A percentile compares a stretch with the other conserved stretches of the same genome.
Conservation (phyloP, 2,797 vertebrate species). For the Danio kyathit region DNA sequence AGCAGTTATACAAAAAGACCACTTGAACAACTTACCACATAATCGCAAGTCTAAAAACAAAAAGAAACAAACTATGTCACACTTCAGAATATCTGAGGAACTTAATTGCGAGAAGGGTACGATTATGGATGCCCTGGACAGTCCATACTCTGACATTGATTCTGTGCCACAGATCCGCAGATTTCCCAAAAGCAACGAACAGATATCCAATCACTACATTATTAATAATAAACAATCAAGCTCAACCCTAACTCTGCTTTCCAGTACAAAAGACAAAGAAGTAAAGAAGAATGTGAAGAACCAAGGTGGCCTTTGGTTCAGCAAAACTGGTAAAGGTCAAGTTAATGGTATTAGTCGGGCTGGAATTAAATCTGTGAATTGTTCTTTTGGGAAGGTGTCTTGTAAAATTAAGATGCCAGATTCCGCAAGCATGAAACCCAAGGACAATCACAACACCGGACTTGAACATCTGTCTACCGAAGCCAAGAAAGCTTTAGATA, state of each 20-base stretch:
- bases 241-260: slow-evolving; percentile 54
- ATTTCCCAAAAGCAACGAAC: slow-evolving; percentile 80
- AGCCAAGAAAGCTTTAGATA: slow-evolving; percentile 54
- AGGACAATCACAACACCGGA: slow-evolving; percentile 44
- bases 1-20: slow-evolving; percentile 64
- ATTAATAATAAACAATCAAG: slow-evolving; percentile 52
- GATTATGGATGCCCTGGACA: slow-evolving; percentile 42
- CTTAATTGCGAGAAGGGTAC: slow-evolving; percentile 62
- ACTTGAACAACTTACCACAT: slow-evolving; percentile 67
- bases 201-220: slow-evolving; percentile 50
- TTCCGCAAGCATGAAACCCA: slow-evolving; percentile 47
- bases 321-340: slow-evolving; percentile 79
- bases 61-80: slow-evolving; percentile 71
- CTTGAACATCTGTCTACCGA: slow-evolving; percentile 48
- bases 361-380: slow-evolving; percentile 73
- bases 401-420: slow-evolving; percentile 76
- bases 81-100: slow-evolving; percentile 59
- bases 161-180: slow-evolving; percentile 80
- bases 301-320: slow-evolving; percentile 82
- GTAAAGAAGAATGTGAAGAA: slow-evolving; percentile 74
- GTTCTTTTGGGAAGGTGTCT: slow-evolving; percentile 73
- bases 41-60: slow-evolving; percentile 66
- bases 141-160: slow-evolving; percentile 81
- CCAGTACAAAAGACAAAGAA: slow-evolving; percentile 66
- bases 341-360: slow-evolving; percentile 56